These are phyloP conservation scores for Anoura caudifer DNA, from an alignment of 2,113 vertebrate genomes.

Conservation along the genomic window DNA sequence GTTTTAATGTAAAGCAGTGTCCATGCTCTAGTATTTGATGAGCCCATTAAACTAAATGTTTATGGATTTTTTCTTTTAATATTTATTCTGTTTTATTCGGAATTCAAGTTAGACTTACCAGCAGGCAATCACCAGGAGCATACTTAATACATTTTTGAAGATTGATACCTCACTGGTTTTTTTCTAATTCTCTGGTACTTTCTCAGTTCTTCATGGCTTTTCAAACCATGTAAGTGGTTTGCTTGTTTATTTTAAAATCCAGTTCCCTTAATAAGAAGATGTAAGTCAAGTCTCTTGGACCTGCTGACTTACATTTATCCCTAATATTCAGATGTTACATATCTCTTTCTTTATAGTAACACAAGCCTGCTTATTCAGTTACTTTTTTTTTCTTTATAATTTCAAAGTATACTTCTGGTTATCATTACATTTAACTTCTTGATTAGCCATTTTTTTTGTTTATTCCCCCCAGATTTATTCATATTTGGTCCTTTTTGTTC, in stretches of 20 bases:
- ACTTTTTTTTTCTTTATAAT: not conserved
- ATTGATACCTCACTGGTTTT: slow-evolving; percentile 6
- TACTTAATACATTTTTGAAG: slow-evolving; percentile 35
- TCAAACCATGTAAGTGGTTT: slow-evolving; percentile 10
- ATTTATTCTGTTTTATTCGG: slow-evolving; percentile 39
- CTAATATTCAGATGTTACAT: not conserved
- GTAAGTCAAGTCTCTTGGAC: slow-evolving; percentile 13
- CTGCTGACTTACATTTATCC: not conserved
- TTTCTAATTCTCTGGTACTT: slow-evolving; percentile 9
- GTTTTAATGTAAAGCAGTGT: slow-evolving; percentile 38
- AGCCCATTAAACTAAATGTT: not conserved
- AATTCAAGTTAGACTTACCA: slow-evolving; percentile 32
- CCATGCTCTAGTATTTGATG: not conserved
- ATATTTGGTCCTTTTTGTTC: not conserved
- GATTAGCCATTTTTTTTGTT: not conserved
- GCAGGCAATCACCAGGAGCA: not conserved
- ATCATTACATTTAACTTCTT: not conserved
- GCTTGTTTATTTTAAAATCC: slow-evolving; percentile 22
- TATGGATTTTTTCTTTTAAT: slow-evolving; percentile 30
- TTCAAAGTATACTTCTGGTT: slow-evolving; percentile 26
- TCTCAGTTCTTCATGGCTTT: slow-evolving; percentile 49
- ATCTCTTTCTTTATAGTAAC: not conserved
- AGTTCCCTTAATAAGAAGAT: slow-evolving; percentile 13
- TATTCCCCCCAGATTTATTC: not conserved
- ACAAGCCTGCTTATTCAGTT: not conserved